phyloP scores from a whole-genome alignment of 2,888 invertebrate genomes.

The Aspidiotus rigidus region DNA sequence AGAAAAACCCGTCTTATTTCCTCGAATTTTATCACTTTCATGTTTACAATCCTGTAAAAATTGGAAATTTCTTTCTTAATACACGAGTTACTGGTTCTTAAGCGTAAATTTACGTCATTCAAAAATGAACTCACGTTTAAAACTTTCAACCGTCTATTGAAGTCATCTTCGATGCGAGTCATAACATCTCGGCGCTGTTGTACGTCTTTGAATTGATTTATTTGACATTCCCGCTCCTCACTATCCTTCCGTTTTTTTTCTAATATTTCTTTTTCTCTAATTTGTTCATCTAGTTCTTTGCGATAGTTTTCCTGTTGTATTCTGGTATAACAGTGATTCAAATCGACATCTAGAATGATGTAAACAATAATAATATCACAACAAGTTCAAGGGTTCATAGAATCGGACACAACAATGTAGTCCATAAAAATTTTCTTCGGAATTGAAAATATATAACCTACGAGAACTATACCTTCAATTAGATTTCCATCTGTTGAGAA shows the following conservation, averaged over 20 bases:
- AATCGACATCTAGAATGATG: neutral
- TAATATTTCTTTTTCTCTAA: slow-evolving; percentile 31
- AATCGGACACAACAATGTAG: neutral
- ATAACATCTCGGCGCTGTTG: neutral
- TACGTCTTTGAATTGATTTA: slow-evolving; percentile 2
- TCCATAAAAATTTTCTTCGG: too few species aligned
- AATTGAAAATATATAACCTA: too few species aligned
- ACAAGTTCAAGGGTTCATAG: too few species aligned
- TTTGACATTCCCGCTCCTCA: slow-evolving; percentile 30
- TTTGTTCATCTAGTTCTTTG: slow-evolving; percentile 32
- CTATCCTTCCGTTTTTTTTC: slow-evolving; percentile 22
- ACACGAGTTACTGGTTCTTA: neutral
- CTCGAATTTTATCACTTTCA: too few species aligned
- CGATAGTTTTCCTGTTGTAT: slow-evolving; percentile 33
- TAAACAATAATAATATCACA: neutral
- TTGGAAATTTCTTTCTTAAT: too few species aligned
- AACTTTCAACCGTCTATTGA: neutral
- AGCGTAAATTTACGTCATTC: neutral
- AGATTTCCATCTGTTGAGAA: slow-evolving; percentile 19
- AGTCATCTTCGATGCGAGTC: neutral
- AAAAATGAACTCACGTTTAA: neutral
- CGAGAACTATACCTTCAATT: slow-evolving; percentile 3
- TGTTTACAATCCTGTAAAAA: too few species aligned
- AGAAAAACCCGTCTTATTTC: too few species aligned
- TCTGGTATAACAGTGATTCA: neutral